phyloP scores from a whole-genome alignment of 2,113 vertebrate genomes.

The Actenoides lindsayi region DNA sequence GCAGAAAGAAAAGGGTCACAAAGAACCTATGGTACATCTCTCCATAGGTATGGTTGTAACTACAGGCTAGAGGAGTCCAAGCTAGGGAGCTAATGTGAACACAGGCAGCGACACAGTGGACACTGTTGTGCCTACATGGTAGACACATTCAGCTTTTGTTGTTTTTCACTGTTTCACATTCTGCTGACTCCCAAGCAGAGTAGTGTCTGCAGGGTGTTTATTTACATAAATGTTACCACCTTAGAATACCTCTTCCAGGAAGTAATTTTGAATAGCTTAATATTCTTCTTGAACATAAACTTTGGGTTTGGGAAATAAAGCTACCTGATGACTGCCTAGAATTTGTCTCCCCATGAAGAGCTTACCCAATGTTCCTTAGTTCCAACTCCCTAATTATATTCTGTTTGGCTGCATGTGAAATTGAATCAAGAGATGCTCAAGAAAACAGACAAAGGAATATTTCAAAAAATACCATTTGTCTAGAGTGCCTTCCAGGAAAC shows the following conservation, averaged over 20 bases:
- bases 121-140: too few relatives aligned
- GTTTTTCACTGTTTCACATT: too few relatives aligned
- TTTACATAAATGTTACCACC: not conserved
- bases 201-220: not conserved
- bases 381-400: too few relatives aligned
- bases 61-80: rapidly evolving
- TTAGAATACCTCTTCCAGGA: not conserved
- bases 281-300: not conserved
- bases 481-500: too few relatives aligned
- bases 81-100: not conserved
- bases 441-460: too few relatives aligned
- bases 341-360: not conserved
- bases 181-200: not conserved
- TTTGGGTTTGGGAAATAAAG: not conserved
- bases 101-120: not conserved
- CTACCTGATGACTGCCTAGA: not conserved
- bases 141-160: too few relatives aligned
- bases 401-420: too few relatives aligned
- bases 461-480: too few relatives aligned
- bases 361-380: not conserved
- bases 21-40: rapidly evolving
- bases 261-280: not conserved
- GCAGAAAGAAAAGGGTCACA: not conserved
- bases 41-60: not conserved
- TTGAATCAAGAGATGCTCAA: too few relatives aligned